A percentile compares a stretch with the other conserved stretches of the same genome.
Evolutionary conservation across 2,888 invertebrate species (phyloP).

Genomic region (Pandemis cinnamomeana): DNA sequence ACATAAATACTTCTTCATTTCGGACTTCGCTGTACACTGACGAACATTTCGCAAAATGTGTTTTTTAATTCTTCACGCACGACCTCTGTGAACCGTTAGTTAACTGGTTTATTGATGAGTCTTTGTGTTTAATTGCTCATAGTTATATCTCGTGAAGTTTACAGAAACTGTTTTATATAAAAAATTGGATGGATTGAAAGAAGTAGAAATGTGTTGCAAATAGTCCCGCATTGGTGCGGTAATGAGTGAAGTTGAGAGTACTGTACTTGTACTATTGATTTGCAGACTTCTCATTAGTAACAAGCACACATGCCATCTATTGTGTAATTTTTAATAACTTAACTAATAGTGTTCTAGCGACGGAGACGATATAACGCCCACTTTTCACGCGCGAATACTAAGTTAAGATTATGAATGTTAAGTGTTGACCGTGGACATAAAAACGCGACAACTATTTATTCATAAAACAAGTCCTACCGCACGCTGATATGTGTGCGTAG

Average conservation of each 20-base stretch:
- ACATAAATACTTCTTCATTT: not conserved
- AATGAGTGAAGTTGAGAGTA: not conserved
- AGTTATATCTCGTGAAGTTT: not conserved
- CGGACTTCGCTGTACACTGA: not conserved
- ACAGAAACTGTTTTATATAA: too few species aligned
- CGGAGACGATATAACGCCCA: not conserved
- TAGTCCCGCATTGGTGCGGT: not conserved
- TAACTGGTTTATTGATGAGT: slow-evolving; percentile 29
- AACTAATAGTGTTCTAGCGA: not conserved
- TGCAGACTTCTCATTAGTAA: not conserved
- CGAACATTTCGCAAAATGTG: not conserved
- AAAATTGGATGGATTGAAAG: not conserved
- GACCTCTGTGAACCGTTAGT: slow-evolving; percentile 28
- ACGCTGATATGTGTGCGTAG: slow-evolving; percentile 22
- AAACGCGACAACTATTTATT: slow-evolving; percentile 11
- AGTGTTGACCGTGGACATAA: slow-evolving; percentile 10
- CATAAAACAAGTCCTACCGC: slow-evolving; percentile 25
- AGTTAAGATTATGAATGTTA: not conserved
- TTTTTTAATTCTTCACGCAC: slow-evolving; percentile 16
- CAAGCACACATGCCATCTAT: not conserved
- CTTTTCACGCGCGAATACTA: not conserved
- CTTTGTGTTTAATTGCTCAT: slow-evolving; percentile 17
- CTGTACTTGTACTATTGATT: not conserved
- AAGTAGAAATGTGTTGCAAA: not conserved
- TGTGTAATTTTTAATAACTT: too few species aligned